Conservation (phyloP, 1,140 invertebrate genomes). For the Triops longicaudatus region DNA sequence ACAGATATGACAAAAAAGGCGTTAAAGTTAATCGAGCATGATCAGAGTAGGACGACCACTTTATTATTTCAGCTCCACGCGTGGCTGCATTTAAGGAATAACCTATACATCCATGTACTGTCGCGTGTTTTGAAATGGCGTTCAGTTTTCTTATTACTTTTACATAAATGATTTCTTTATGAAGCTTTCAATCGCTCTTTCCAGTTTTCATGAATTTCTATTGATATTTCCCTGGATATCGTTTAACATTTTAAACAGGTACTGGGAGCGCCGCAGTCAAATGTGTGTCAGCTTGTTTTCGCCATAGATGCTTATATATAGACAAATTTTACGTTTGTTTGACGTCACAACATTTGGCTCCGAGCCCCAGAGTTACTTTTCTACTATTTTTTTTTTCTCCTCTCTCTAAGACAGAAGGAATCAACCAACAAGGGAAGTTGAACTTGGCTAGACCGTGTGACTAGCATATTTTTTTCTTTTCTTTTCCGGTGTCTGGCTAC, state of each 20-base stretch:
- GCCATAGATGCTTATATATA: background rate
- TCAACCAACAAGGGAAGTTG: background rate
- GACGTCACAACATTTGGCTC: constrained; percentile 10
- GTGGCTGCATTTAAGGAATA: background rate
- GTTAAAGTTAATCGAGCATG: background rate
- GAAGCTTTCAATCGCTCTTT: background rate
- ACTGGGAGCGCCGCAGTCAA: background rate
- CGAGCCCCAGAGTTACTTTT: background rate
- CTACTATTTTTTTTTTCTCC: background rate
- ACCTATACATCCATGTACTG: background rate
- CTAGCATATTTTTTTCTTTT: background rate
- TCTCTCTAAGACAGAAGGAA: too few species aligned
- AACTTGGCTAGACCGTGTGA: background rate
- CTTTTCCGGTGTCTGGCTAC: background rate
- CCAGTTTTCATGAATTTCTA: too few species aligned
- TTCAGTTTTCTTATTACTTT: background rate
- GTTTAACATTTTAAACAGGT: background rate
- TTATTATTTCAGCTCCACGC: background rate
- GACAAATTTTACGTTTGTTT: background rate
- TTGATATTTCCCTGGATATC: too few species aligned
- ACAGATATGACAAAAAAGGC: background rate
- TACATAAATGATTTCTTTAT: background rate
- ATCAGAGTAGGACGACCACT: background rate
- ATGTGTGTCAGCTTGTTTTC: background rate
- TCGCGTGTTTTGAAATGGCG: background rate